A percentile compares a stretch with the other conserved stretches of the same genome.
Evolutionary conservation across 2,113 vertebrate genomes (phyloP).

Genomic region (Zonotrichia leucophrys): DNA sequence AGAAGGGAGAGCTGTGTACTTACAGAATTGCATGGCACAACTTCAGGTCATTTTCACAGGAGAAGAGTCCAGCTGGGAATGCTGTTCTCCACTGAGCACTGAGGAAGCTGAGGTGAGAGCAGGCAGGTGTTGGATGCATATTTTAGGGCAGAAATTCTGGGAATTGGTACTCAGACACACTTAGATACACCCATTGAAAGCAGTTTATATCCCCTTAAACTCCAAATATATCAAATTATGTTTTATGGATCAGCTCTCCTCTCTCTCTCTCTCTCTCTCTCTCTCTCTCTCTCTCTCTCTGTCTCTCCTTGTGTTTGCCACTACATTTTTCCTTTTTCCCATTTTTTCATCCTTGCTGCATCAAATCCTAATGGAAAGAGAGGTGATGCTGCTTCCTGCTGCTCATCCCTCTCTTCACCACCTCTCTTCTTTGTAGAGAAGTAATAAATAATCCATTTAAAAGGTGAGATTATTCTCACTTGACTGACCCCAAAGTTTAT

Average conservation of each 20-base stretch:
- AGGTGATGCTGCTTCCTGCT: not conserved
- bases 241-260: not conserved
- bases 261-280: too few relatives aligned
- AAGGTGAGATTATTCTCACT: not conserved
- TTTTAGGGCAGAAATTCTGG: not conserved
- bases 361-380: not conserved
- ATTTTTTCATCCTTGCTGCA: not conserved
- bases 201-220: not conserved
- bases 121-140: too few relatives aligned
- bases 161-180: not conserved
- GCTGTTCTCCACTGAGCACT: not conserved
- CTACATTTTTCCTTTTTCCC: not conserved
- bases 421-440: not conserved
- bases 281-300: too few relatives aligned
- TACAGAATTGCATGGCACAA: not conserved
- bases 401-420: not conserved
- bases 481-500: not conserved
- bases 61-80: not conserved
- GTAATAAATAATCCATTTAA: not conserved
- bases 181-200: fast-evolving
- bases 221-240: not conserved
- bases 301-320: too few relatives aligned
- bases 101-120: not conserved
- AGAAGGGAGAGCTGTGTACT: not conserved
- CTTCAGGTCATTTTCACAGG: not conserved